These are phyloP conservation scores for Drosophila sechellia DNA, from an alignment of 1,140 invertebrate genomes.

Conservation along the genomic window DNA sequence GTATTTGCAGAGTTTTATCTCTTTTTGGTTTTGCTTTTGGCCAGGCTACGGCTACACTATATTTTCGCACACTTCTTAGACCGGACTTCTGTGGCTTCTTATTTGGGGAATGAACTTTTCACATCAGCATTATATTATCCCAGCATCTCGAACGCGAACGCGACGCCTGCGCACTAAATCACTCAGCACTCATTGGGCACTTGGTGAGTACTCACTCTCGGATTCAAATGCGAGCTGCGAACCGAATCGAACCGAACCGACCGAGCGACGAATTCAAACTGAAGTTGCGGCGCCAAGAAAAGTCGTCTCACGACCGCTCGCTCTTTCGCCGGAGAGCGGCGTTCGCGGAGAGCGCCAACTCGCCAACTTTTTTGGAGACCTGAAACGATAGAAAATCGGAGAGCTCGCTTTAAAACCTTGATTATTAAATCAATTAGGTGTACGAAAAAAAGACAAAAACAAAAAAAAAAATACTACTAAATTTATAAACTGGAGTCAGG, in stretches of 20 bases:
- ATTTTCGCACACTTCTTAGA: conserved; percentile 71
- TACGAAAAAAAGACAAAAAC: conserved; percentile 3
- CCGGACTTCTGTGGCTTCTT: conserved; percentile 46
- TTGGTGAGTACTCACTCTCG: conserved; percentile 45
- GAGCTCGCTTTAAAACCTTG: conserved; percentile 74
- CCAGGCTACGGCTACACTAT: conserved; percentile 52
- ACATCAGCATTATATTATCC: conserved; percentile 28
- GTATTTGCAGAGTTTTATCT: conserved; percentile 50
- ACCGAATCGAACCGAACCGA: conserved; percentile 66
- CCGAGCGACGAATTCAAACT: conserved; percentile 39
- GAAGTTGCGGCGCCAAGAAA: conserved; percentile 8
- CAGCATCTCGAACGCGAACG: conserved; percentile 36
- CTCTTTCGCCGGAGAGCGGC: conserved; percentile 20
- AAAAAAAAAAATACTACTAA: conserved; percentile 19
- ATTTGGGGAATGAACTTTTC: conserved; percentile 39
- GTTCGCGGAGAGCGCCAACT: conserved; percentile 26
- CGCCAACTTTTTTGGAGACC: conserved; percentile 57
- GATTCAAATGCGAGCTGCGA: conserved; percentile 18
- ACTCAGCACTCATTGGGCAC: conserved; percentile 11
- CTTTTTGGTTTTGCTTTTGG: conserved; percentile 20
- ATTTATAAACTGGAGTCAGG: conserved; percentile 48
- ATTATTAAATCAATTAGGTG: conserved; percentile 79
- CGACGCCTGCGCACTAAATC: conserved; percentile 38
- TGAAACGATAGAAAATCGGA: conserved; percentile 66
- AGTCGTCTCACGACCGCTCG: conserved; percentile 2